Evolutionary conservation across 2,113 vertebrate genomes (phyloP).

Genomic region (Gavialis gangeticus): DNA sequence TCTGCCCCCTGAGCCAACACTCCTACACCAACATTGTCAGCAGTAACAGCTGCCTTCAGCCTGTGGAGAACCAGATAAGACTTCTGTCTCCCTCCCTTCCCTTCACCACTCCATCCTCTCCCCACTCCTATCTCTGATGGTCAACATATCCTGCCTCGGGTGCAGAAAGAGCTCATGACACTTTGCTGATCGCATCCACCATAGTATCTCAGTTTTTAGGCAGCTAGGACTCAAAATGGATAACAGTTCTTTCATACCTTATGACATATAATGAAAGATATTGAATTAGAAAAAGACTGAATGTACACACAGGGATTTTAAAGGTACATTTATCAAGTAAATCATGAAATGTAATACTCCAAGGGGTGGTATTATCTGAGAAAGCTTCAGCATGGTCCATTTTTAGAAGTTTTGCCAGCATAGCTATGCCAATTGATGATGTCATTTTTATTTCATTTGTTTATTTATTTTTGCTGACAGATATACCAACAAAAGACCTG

Average conservation of each 20-base stretch:
- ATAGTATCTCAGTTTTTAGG: neutral
- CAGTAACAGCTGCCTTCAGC: neutral
- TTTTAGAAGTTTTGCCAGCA: neutral
- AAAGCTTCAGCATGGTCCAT: neutral
- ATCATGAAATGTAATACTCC: neutral
- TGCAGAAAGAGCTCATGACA: too few species aligned
- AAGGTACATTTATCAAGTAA: neutral
- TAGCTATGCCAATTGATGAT: neutral
- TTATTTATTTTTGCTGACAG: neutral
- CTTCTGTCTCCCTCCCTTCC: too few species aligned
- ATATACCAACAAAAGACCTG: neutral
- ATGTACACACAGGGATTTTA: rapidly evolving
- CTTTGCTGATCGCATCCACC: too few species aligned
- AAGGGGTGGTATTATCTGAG: neutral
- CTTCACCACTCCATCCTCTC: too few species aligned
- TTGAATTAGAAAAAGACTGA: neutral
- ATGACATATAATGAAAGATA: neutral
- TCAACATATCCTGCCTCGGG: too few species aligned
- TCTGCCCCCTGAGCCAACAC: too few species aligned
- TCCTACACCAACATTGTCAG: neutral
- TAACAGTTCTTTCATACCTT: neutral
- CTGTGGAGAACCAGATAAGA: neutral
- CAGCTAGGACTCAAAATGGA: neutral
- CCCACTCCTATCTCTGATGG: too few species aligned
- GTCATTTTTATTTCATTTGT: neutral